These are phyloP conservation scores for Ciconia stormi DNA, from an alignment of 2,113 vertebrate species.

Conservation along the genomic window DNA sequence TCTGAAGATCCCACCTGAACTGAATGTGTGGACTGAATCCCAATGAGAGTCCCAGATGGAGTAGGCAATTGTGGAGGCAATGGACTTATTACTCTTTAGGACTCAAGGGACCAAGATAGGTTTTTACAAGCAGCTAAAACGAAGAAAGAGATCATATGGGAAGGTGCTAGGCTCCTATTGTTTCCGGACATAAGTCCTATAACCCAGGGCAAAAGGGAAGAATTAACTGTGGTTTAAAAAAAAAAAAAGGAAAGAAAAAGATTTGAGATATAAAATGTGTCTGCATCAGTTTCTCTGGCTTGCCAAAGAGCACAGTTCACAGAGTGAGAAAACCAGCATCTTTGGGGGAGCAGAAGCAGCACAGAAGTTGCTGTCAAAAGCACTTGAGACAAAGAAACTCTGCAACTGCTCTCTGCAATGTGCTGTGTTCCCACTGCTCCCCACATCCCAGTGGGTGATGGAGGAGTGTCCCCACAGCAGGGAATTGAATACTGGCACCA, in stretches of 20 bases:
- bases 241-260: background rate
- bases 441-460: background rate
- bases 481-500: background rate
- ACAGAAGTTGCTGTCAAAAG: conserved; percentile 24
- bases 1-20: conserved; percentile 61
- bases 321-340: conserved; percentile 32
- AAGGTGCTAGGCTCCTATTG: conserved; percentile 75
- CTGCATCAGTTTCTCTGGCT: conserved; percentile 33
- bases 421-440: background rate
- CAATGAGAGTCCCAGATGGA: conserved; percentile 63
- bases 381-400: background rate
- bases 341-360: background rate
- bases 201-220: conserved; percentile 70
- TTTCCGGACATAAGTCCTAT: conserved; percentile 69
- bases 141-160: conserved; percentile 69
- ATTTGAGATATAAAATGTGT: conserved; percentile 48
- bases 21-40: conserved; percentile 49
- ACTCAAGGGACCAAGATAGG: conserved; percentile 54
- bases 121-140: conserved; percentile 67
- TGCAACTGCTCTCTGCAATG: background rate
- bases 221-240: conserved; percentile 62
- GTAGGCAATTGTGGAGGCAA: conserved; percentile 46
- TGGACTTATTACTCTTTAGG: conserved; percentile 56
- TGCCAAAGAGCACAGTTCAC: conserved; percentile 36
- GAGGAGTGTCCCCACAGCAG: background rate